Base-by-base conservation (phyloP, 2,113 vertebrate species). In the Ptilonorhynchus violaceus region DNA sequence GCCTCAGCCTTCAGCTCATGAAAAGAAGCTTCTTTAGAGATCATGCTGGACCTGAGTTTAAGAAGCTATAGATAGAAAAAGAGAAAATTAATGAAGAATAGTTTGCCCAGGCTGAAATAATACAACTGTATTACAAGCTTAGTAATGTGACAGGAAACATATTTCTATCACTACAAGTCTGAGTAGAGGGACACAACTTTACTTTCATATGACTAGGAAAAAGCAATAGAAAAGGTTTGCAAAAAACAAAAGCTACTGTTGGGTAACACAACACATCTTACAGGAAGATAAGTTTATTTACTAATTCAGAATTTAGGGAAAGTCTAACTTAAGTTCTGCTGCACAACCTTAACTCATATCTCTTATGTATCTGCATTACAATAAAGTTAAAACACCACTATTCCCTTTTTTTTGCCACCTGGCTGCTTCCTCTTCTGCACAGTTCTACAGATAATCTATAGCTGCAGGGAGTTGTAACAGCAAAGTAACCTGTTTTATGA, bases 1-100 rank as follows among this genome's bases (percentile, higher is more conserved):
- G 97, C 72, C 88, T 98, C 97, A 62, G 98, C 94, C 90, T 97
- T 98, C 83, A 99, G 79, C 44, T 98, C 98, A 67, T 98, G 98
- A 60, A 98, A 94, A 68, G 84, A 97, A 42, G 95, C 89, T 92
- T 98, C 98, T 89, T 97, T 98, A 80, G 98, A 98, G 23, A 97
- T 93, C 85, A 98, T 92, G 93, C 93, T 98, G 56, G 98, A 96
- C 41, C 87, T 96, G 52, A 98, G 96, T 50, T 98, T 97, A 93
- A 91, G 94, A 89, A 99, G 96, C 98, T 99, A 74, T 7, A 67
- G 44, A 89, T 2, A 58, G 25, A 74, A 85, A 80, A 93, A 21
- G 49, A 95, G 52, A 67, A 69, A 83, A 63, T 4, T 10, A 86
- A 42, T 11, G 11, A 77, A 64, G 11, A 84, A 67, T 7, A 70